Conservation (phyloP, 1,140 invertebrate genomes). For the Daktulosphaira vitifoliae region DNA sequence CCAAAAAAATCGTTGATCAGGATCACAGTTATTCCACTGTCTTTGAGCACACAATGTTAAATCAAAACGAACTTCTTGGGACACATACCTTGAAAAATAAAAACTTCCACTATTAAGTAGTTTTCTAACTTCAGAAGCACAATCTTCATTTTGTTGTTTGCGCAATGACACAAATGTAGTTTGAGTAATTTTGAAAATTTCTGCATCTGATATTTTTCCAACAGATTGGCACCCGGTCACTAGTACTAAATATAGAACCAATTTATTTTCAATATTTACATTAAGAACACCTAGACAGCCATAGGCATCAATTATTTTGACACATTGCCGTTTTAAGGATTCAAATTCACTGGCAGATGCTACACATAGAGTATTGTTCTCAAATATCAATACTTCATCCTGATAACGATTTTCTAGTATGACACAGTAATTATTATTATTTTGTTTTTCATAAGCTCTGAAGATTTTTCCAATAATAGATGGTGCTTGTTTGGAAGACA, state of each 20-base stretch:
- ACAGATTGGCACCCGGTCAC: conserved; percentile 92
- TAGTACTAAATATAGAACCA: conserved; percentile 75
- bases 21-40: conserved; percentile 61
- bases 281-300: conserved; percentile 85
- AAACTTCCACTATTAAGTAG: conserved; percentile 92
- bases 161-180: conserved; percentile 80
- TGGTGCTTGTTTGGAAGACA: conserved; percentile 17
- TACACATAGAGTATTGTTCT: conserved; percentile 78
- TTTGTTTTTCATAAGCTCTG: conserved; percentile 71
- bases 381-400: conserved; percentile 78
- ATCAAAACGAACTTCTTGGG: conserved; percentile 57
- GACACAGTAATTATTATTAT: conserved; percentile 65
- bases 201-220: conserved; percentile 85
- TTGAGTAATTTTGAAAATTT: conserved; percentile 89
- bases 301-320: conserved; percentile 83
- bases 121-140: conserved; percentile 72
- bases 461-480: conserved; percentile 79
- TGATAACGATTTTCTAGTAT: conserved; percentile 79
- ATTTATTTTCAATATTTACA: conserved; percentile 72
- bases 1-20: conserved; percentile 95
- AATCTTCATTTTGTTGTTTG: conserved; percentile 70
- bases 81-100: conserved; percentile 79
- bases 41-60: conserved; percentile 88
- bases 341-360: conserved; percentile 75
- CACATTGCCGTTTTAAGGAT: conserved; percentile 76